Percentiles rank a stretch among this genome's conserved stretches.
Evolutionary conservation across 2,888 invertebrate species (phyloP).

Genomic region (Acanthoscelides obtectus): DNA sequence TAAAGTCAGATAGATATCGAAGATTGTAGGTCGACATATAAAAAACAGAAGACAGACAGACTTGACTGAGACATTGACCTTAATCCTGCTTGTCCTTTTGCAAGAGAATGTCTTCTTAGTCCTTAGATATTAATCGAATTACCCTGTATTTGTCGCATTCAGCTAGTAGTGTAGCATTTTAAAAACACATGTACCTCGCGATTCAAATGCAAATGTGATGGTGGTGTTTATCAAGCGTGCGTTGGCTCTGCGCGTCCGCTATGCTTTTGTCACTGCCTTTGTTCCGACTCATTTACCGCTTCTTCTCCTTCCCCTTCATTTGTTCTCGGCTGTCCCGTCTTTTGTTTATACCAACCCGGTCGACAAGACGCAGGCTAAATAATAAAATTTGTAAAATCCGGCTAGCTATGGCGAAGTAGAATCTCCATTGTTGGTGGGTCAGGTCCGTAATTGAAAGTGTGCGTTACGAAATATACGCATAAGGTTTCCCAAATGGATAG

Average conservation of each 20-base stretch:
- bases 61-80: no score
- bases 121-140: no score
- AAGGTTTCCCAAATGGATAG: no score
- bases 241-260: slow-evolving; percentile 36
- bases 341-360: slow-evolving; percentile 31
- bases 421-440: background rate
- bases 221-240: slow-evolving; percentile 45
- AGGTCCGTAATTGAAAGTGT: background rate
- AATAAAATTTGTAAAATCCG: slow-evolving; percentile 27
- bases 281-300: slow-evolving; percentile 47
- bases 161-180: slow-evolving; percentile 23
- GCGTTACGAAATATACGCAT: no score
- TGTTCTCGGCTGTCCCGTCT: slow-evolving; percentile 38
- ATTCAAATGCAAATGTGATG: slow-evolving; percentile 47
- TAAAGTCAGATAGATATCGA: no score
- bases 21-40: no score
- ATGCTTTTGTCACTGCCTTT: slow-evolving; percentile 44
- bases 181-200: slow-evolving; percentile 39
- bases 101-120: no score
- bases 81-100: no score
- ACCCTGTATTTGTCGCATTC: slow-evolving; percentile 1
- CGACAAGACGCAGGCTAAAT: slow-evolving; percentile 27
- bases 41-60: no score
- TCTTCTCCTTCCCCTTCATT: slow-evolving; percentile 46
- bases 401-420: background rate